Base-by-base conservation (phyloP, 64 coral and sea anemone species). In the Porites lutea region DNA sequence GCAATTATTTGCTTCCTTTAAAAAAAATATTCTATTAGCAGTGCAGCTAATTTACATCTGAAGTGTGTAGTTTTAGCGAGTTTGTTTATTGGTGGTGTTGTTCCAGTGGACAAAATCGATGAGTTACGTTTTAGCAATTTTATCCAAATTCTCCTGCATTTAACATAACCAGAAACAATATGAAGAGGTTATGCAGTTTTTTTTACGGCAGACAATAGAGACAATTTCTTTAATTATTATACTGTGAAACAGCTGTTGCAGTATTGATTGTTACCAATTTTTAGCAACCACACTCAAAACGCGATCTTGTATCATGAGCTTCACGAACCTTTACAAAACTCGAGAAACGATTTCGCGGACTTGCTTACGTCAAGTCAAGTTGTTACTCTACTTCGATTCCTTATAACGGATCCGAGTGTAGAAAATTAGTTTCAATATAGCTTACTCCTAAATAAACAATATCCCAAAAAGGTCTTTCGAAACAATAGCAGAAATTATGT, bases 41-140 rank as follows among this genome's bases (percentile, higher is more conserved):
- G 5, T 13, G 52, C 51, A 23, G 62, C 3, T 69, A 84, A 69
- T 68, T 67, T 84, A 37, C 81, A 84, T 84, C 46, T 84, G 62
- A 84, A 63, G 13, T 68, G 19, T 51, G 6, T 52, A 52, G 46
- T 84, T 84, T 52, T 67, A 9, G 21, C 18, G 45, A 11, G 15
- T 3, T 43, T 65, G 43, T 50, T 74, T 76, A 51, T 76, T 48
- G 51, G 47, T 4, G 19, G 46, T 7, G 12, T 57, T 12, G 7
- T 57, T 7, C 7, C 54, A 57, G 7, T 9, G 54, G 12, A 65
- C 16, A 18, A 76, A 4, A 45, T 47, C 14, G 47, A 51, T 4
- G 12, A 14, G 2, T 7, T 50, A 11, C 45, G 2, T 76, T 12
- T 76, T 76, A 76, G 3, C 45, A 4, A 47, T 48, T 74, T 48